A percentile compares a stretch with the other conserved stretches of the same genome.
phyloP scores from a whole-genome alignment of 2,888 invertebrate species.

The Phasia obesa region DNA sequence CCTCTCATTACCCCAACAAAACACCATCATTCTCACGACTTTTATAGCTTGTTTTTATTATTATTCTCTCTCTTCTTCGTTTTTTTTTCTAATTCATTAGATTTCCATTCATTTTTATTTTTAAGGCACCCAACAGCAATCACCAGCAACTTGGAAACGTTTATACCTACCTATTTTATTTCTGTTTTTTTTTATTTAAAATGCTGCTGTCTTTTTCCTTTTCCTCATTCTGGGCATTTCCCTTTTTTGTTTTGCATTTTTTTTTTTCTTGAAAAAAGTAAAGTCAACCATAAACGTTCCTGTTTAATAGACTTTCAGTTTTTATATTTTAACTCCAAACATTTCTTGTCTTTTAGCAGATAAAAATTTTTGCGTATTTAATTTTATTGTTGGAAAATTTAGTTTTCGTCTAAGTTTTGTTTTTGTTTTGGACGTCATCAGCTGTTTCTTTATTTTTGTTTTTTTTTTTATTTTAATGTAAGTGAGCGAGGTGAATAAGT shows the following conservation, averaged over 20 bases:
- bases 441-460: conserved; percentile 59
- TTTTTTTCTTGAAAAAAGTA: no score
- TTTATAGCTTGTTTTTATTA: conserved; percentile 18
- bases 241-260: not conserved
- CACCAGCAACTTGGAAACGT: conserved; percentile 7
- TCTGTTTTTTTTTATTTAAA: not conserved
- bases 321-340: not conserved
- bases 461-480: conserved; percentile 26
- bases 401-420: conserved; percentile 29
- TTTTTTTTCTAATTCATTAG: conserved; percentile 16
- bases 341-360: conserved; percentile 16
- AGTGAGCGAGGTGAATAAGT: not conserved
- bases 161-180: not conserved
- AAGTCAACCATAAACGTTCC: conserved; percentile 10
- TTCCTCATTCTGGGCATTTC: not conserved
- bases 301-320: not conserved
- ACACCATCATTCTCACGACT: conserved; percentile 30
- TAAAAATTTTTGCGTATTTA: conserved; percentile 42
- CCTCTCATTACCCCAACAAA: conserved; percentile 1
- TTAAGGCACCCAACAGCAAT: not conserved
- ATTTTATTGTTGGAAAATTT: conserved; percentile 9
- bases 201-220: not conserved
- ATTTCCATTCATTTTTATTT: conserved; percentile 35
- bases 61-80: not conserved
- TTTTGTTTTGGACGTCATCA: conserved; percentile 67